Evolutionary conservation across 2,888 invertebrate genomes (phyloP), one percentile per base, ranked within the genome.

Genomic region (Drosophila birchii): DNA sequence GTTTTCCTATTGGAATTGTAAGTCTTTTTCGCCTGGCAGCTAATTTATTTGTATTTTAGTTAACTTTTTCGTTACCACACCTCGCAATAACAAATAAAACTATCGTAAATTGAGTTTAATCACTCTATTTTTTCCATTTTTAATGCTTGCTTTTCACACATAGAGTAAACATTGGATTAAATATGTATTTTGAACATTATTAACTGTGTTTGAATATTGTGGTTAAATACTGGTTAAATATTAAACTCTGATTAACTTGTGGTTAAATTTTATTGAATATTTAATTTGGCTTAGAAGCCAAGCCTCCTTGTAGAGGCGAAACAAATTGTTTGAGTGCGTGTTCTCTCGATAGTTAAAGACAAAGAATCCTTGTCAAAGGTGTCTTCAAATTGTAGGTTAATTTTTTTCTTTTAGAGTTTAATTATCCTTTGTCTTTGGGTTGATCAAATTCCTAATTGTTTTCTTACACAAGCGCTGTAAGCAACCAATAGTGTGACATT

Each of bases 71-170:
- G 41, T 9, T 18, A 29, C 57, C 69, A 58, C 44, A 44, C 54
- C 56, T 51, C 20, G 51, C 26, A 51, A 14, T 36, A 14, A 20
- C 51, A 36, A 69, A 69, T 69, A 71, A 69, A 70, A 71, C 58
- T 53, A 47, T 34, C 38, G 23, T 43, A 23, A 36, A 18, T 55
- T 80, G 63, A 63, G 67, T 75, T 80, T 69, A 55, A 51, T 76
- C 63, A 72, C 76, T 69, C 56, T 79, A 58, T 78, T 73, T 74
- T 51, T 47, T 34, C 34, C 9, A 8, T 67, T 79, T 73, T 64
- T 55, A 79, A 80, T 82, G 79, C 63, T 78, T 79, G 79, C 63
- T 78, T 79, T 63, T 86, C 75, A 84, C 78, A 67, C 69, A 75
- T 80, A 57, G 78, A 80, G 66, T 88, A 78, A 73, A 77, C 78